Conservation (phyloP, 2,113 vertebrate genomes). For the Falcunculus frontatus region DNA sequence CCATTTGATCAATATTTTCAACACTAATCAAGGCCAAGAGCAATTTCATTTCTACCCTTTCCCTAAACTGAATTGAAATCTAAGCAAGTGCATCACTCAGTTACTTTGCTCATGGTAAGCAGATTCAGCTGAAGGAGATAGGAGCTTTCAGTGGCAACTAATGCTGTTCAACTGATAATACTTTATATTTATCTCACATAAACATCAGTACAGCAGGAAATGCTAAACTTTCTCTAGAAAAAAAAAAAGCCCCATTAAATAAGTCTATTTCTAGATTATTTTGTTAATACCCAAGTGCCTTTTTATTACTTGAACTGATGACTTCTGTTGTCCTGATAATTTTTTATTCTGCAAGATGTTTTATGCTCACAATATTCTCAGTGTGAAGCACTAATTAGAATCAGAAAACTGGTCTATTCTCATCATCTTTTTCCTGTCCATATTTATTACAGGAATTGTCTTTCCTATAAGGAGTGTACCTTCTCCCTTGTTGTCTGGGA, state of each 20-base stretch:
- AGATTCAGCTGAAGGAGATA: neutral
- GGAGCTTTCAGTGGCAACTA: neutral
- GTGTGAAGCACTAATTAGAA: neutral
- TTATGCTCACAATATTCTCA: neutral
- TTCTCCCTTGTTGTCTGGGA: neutral
- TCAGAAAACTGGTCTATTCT: neutral
- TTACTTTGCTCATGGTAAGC: neutral
- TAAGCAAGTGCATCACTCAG: neutral
- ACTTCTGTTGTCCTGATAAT: neutral
- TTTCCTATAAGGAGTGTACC: neutral
- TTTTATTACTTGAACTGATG: neutral
- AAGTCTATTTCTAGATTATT: neutral
- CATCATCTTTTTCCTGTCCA: neutral
- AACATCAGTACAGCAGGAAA: neutral
- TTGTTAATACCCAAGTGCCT: slow-evolving; percentile 1
- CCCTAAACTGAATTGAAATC: neutral
- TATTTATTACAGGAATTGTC: neutral
- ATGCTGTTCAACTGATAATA: neutral
- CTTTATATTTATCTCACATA: slow-evolving; percentile 13
- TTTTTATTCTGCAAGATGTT: neutral
- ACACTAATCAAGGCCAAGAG: slow-evolving; percentile 28
- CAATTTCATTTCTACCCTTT: slow-evolving; percentile 24
- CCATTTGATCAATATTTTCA: slow-evolving; percentile 43
- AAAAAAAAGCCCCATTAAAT: slow-evolving; percentile 10
- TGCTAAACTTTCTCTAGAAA: neutral